phyloP scores from a whole-genome alignment of 2,113 vertebrate genomes.

The Lathamus discolor region DNA sequence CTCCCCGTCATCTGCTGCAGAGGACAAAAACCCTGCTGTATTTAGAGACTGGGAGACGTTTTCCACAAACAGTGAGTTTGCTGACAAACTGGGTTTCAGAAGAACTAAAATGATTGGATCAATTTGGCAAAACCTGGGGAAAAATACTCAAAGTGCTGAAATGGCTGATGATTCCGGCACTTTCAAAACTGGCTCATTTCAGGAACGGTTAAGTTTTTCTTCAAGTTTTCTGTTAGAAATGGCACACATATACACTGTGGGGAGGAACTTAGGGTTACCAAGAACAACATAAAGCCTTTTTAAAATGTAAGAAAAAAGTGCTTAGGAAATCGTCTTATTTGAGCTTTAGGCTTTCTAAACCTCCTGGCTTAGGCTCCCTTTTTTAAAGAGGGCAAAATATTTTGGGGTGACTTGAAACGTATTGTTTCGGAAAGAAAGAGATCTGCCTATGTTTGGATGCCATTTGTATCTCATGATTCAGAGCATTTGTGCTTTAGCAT shows the following conservation, averaged over 20 bases:
- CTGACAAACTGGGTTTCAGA: conserved; percentile 38
- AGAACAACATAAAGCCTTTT: neutral
- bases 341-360: neutral
- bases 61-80: conserved; percentile 11
- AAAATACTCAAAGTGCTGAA: conserved; percentile 54
- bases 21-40: neutral
- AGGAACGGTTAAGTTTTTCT: neutral
- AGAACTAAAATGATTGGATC: conserved; percentile 64
- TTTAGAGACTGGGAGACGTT: neutral
- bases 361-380: neutral
- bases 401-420: neutral
- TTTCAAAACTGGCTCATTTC: conserved; percentile 59
- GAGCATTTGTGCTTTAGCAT: no score
- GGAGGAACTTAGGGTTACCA: neutral
- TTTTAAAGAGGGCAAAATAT: neutral
- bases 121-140: conserved; percentile 57
- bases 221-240: conserved; percentile 2
- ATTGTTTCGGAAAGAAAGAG: neutral
- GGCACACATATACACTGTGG: neutral
- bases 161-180: conserved; percentile 55
- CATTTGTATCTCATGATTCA: neutral
- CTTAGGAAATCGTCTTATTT: neutral
- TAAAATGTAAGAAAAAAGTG: neutral
- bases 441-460: no score
- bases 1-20: neutral